Base-by-base conservation (phyloP, 1,140 invertebrate species). In the Aphidius ervi region DNA sequence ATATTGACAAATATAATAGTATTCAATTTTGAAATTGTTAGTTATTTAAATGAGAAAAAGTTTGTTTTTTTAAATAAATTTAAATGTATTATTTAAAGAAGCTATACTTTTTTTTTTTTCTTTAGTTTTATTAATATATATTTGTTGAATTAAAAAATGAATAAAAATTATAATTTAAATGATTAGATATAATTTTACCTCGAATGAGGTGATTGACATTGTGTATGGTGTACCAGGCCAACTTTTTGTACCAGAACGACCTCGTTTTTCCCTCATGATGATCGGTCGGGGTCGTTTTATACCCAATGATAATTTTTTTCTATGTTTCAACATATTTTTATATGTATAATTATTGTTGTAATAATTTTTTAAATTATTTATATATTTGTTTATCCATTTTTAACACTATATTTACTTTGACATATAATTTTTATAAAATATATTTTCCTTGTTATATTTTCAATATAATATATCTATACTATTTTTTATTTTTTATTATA, bases 141-240 rank as follows among this genome's bases (percentile, higher is more conserved):
- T 31, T 31, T 31, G 4, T 31, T 31, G 4, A 31, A 31, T 31
- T 31, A 1, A 31, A 31, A 3, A 31, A 31, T 31, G 9, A n/a
- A 48, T 23, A 20, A 10, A 46, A 5, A 46, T 10, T 8, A 10
- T 10, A 46, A 10, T n/a, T 10, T 46, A 7, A 10, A 46, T 31
- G 3, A 16, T 16, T 47, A 9, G 20, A 40, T 4, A 45, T 47
- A 41, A 42, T 41, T 41, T 68, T 77, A 79, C 77, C 77, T 79
- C 74, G 50, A 72, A 72, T 2, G 74, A 75, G 31, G 68, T 68
- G 8, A 74, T 67, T 9, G 76, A 79, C n/a, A 74, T 59, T n/a
- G 75, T 72, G 16, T 57, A 68, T 5, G 75, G 75, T 6, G 75
- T 78, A 3, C 77, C 72, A 42, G 75, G 78, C 78, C 78, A 80